Evolutionary conservation across 1,140 invertebrate genomes (phyloP).

Genomic region (Cecropterus lyciades): DNA sequence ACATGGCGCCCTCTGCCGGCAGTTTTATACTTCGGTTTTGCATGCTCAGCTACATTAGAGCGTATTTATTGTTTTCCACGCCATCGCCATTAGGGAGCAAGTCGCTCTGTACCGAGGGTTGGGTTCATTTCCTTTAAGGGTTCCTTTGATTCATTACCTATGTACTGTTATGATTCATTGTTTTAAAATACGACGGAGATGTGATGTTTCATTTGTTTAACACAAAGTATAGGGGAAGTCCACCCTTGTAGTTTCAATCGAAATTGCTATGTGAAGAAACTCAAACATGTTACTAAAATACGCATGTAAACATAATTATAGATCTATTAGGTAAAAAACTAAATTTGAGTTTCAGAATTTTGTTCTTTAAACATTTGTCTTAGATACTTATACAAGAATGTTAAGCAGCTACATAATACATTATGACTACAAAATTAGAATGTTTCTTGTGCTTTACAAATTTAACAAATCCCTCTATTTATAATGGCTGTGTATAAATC

Average conservation of each 20-base stretch:
- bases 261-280: too few species aligned
- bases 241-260: too few species aligned
- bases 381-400: not conserved
- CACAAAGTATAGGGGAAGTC: not conserved
- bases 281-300: too few species aligned
- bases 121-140: constrained; percentile 10
- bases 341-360: too few species aligned
- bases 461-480: constrained; percentile 10
- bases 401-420: too few species aligned
- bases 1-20: not conserved
- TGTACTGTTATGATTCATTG: not conserved
- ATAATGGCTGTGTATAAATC: constrained; percentile 20
- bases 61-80: constrained; percentile 52
- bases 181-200: not conserved
- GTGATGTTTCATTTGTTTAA: not conserved
- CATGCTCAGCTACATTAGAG: constrained; percentile 59
- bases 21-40: constrained; percentile 44
- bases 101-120: not conserved
- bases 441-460: not conserved
- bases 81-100: constrained; percentile 12
- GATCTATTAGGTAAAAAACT: too few species aligned
- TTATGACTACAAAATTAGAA: not conserved
- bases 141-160: not conserved
- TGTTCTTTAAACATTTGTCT: not conserved
- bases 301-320: too few species aligned